Evolutionary conservation across 2,888 invertebrate genomes (phyloP), one percentile per base, ranked within the genome.

Genomic region (Tortricodes alternella): DNA sequence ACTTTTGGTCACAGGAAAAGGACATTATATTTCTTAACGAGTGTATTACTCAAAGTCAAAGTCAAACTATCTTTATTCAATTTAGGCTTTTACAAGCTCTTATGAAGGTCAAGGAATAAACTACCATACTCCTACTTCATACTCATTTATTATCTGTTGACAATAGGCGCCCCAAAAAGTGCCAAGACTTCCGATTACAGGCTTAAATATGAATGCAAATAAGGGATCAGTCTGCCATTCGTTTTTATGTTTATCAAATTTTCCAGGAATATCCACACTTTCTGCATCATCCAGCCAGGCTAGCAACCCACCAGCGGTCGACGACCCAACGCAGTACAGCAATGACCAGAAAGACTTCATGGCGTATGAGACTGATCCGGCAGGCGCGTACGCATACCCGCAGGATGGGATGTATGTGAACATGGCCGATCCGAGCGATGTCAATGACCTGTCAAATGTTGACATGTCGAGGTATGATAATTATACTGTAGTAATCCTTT

Each of bases 331-430:
- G 0, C 79, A 76, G 0, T 89, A 89, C 64, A 83, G 76, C 53
- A 74, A 73, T 1, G 86, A 86, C 5, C 85, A 86, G 46, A 95
- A 96, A 71, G 96, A 96, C 67, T 92, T 93, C 58, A 86, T 91
- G 71, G 92, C 92, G 1, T 89, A 92, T 53, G 91, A 92, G 53
- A 84, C 85, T 0, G 91, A 88, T 41, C 83, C 78, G 2, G 77
- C 85, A 0, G 88, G 85, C 0, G 65, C 87, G 1, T 91, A 91
- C 32, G 87, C 80, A 8, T 92, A 89, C 74, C 90, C 76, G 35
- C 87, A 78, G 66, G 83, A 83, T 13, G 79, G 78, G 0, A 62
- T 77, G 58, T 85, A 84, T 52, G 76, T 66, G 0, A 71, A 71
- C 18, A 64, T 66, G 68, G 74, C 61, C 0, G 75, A 83, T 4